These are phyloP conservation scores for Tromatobia lineatoria DNA, from an alignment of 2,888 invertebrate genomes.

Conservation along the genomic window DNA sequence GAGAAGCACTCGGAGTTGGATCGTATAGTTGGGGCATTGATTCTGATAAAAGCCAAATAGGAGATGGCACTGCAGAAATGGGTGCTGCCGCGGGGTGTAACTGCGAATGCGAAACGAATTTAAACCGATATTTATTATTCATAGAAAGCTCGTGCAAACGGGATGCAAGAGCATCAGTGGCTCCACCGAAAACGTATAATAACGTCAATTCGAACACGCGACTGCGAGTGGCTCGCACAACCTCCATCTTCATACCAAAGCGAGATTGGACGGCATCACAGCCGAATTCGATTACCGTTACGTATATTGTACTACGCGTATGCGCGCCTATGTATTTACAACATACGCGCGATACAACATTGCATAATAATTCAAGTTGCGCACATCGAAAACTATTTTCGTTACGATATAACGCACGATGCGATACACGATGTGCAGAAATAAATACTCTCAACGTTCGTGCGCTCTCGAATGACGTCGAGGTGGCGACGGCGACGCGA, in stretches of 20 bases:
- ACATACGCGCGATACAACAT: background rate
- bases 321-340: background rate
- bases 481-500: slow-evolving; percentile 2
- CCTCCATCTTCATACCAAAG: slow-evolving; percentile 9
- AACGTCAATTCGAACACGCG: slow-evolving; percentile 5
- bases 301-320: background rate
- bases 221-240: background rate
- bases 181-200: background rate
- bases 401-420: background rate
- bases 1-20: background rate
- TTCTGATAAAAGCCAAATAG: slow-evolving; percentile 46
- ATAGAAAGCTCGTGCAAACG: slow-evolving; percentile 13
- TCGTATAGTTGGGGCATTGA: slow-evolving; percentile 5
- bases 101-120: slow-evolving; percentile 55
- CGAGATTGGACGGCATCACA: background rate
- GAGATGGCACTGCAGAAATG: slow-evolving; percentile 24
- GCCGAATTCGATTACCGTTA: slow-evolving; percentile 11
- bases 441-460: slow-evolving; percentile 22
- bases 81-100: background rate
- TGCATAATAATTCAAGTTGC: slow-evolving; percentile 41
- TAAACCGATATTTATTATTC: slow-evolving; percentile 67
- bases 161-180: background rate
- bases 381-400: slow-evolving; percentile 30
- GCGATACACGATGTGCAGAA: slow-evolving; percentile 20
- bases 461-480: slow-evolving; percentile 32